Evolutionary conservation across 1,140 invertebrate species (phyloP).

Genomic region (Homarus americanus): DNA sequence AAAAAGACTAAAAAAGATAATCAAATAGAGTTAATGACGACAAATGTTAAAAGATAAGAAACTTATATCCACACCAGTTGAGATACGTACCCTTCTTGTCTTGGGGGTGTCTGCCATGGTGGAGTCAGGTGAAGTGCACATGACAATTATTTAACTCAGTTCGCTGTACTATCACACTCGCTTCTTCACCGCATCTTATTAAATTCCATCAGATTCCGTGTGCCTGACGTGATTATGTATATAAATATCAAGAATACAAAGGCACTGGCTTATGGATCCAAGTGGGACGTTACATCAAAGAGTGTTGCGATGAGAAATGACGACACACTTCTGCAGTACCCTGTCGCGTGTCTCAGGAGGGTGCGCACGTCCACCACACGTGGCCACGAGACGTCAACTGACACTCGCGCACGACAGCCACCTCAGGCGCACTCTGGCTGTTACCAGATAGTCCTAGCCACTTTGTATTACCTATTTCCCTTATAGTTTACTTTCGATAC

Average conservation of each 20-base stretch:
- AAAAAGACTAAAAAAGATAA: no score
- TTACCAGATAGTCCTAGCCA: not conserved
- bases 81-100: constrained; percentile 44
- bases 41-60: no score
- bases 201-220: no score
- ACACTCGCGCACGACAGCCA: constrained; percentile 40
- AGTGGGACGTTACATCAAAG: not conserved
- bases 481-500: not conserved
- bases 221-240: no score
- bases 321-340: not conserved
- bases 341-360: not conserved
- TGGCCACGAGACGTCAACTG: constrained; percentile 61
- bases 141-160: not conserved
- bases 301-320: not conserved
- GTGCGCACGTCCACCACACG: constrained; percentile 13
- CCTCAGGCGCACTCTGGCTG: not conserved
- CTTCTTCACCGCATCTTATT: no score
- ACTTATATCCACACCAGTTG: no score
- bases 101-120: constrained; percentile 53
- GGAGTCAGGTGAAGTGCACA: constrained; percentile 41
- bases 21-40: no score
- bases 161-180: not conserved
- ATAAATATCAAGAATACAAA: not conserved
- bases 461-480: not conserved
- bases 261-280: not conserved